Base-by-base conservation (phyloP, 1,140 invertebrate genomes). In the Lordiphosa clarofinis region DNA sequence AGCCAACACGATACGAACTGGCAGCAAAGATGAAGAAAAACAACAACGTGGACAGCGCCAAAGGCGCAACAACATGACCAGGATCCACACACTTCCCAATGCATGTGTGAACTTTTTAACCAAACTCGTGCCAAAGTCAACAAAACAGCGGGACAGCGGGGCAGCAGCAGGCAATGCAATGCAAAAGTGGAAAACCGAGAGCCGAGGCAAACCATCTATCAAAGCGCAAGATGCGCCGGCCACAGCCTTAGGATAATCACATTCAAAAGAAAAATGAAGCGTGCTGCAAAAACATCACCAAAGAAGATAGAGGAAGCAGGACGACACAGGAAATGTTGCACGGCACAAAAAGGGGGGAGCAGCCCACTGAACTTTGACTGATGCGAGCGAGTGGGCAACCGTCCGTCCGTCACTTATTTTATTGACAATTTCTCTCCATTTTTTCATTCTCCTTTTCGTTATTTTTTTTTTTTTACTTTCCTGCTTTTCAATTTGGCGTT, bases 41-140 rank as follows among this genome's bases (percentile, higher is more conserved):
- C 63, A 78, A 78, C 63, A 67, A 67, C 44, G 63, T 60, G 58
- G 52, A 72, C 47, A 73, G 35, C 56, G 63, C 79, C 78, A 62
- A 78, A 82, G 78, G 78, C 79, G 69, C 57, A 84, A 84, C 69
- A 84, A 78, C 73, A 76, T 71, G 71, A 53, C 55, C 75, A 60
- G 61, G 48, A 70, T 65, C 52, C 31, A 48, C 43, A 46, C 21
- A 19, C 19, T 19, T 46, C n/a, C 21, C 68, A 63, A 62, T 48
- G 68, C 78, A 78, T 82, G 78, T 82, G 78, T 82, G 78, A 82
- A 82, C 78, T 82, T 82, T 82, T 84, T 82, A 82, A 78, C 73
- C 73, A 82, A 84, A 82, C 78, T 78, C 78, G 78, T 65, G 78
- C 78, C 78, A 82, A 82, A 82, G 78, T 82, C 78, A 82, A 82